phyloP scores from a whole-genome alignment of 2,797 vertebrate genomes.

The Cryptoprocta ferox region DNA sequence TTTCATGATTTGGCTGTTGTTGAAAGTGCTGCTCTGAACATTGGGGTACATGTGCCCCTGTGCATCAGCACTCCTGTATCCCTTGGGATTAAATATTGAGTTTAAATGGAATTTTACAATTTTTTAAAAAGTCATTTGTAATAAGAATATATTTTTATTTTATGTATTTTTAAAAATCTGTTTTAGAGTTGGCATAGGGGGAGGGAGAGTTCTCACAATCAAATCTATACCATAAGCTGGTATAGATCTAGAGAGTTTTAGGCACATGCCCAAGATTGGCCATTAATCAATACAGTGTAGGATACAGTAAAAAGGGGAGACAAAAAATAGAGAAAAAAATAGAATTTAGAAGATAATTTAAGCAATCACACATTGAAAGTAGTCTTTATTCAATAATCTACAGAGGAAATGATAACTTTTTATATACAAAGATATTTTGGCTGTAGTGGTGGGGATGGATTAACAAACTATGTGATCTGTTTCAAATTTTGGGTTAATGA shows the following conservation, averaged over 20 bases:
- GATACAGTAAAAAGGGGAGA: background rate
- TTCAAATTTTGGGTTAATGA: conserved; percentile 17
- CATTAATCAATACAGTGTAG: background rate
- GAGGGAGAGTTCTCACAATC: background rate
- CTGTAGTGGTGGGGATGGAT: background rate
- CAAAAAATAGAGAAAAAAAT: background rate
- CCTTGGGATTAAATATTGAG: background rate
- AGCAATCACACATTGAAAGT: background rate
- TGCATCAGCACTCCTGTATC: too few species aligned
- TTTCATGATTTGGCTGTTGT: too few species aligned
- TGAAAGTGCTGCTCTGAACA: too few species aligned
- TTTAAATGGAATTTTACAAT: background rate
- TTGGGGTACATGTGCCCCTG: too few species aligned
- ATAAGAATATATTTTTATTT: background rate
- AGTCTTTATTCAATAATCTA: background rate
- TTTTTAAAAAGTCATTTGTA: background rate
- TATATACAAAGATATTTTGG: background rate
- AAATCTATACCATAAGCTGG: background rate
- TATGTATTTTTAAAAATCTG: background rate
- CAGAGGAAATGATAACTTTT: background rate
- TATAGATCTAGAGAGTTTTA: background rate
- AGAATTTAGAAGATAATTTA: conserved; percentile 11
- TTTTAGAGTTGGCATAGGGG: background rate
- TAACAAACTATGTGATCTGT: background rate
- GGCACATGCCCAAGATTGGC: background rate